A percentile compares a stretch with the other conserved stretches of the same genome.
Conservation (phyloP, 2,113 vertebrate genomes). For the Fukomys damarensis region DNA sequence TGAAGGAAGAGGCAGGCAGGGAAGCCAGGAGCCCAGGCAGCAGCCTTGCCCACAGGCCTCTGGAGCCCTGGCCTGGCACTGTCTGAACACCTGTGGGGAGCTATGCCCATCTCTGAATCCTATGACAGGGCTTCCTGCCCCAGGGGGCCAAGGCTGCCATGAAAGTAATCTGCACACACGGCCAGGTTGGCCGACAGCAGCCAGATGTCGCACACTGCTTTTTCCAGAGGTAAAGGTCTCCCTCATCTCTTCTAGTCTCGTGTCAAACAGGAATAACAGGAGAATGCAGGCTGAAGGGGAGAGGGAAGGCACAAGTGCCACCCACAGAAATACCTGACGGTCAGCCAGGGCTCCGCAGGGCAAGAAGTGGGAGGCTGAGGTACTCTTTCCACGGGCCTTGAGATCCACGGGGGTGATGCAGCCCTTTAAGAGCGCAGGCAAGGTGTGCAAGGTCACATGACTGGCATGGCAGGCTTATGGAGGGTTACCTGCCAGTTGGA, state of each 20-base stretch:
- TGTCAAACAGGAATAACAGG: too few relatives aligned
- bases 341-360: not conserved
- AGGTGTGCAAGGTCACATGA: not conserved
- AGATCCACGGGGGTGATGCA: not conserved
- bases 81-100: not conserved
- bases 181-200: fast-evolving
- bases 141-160: not conserved
- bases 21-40: not conserved
- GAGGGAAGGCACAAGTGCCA: too few relatives aligned
- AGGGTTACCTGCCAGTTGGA: not conserved
- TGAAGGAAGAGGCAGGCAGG: not conserved
- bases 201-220: not conserved
- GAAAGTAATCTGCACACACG: too few relatives aligned
- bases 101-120: not conserved
- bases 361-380: not conserved
- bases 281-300: not conserved
- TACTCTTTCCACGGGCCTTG: not conserved
- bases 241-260: not conserved
- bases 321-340: not conserved
- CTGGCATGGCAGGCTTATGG: not conserved
- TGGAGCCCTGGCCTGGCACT: too few relatives aligned
- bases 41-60: not conserved
- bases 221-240: not conserved
- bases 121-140: not conserved
- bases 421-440: not conserved